Evolutionary conservation across 2,888 invertebrate species (phyloP).

Genomic region (Stomorhina lunata): DNA sequence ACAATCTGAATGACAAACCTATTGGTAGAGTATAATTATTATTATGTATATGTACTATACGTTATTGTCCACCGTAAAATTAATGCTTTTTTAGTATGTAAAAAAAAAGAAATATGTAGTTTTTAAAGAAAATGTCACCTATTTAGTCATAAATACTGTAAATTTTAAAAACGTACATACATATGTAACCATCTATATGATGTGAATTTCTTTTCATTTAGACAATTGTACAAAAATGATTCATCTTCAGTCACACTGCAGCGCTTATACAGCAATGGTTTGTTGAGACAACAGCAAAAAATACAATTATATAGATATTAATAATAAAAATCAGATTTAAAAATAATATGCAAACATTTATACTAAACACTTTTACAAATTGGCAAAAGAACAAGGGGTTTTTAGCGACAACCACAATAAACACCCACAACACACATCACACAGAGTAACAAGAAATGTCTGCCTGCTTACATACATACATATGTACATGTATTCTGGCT

Average conservation of each 20-base stretch:
- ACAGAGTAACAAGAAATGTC: background rate
- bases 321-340: slow-evolving; percentile 4
- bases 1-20: too few species aligned
- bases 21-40: too few species aligned
- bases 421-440: slow-evolving; percentile 36
- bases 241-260: slow-evolving; percentile 9
- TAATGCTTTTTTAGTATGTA: too few species aligned
- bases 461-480: background rate
- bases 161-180: background rate
- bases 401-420: slow-evolving; percentile 17
- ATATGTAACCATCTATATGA: background rate
- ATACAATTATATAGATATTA: slow-evolving; percentile 26
- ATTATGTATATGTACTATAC: too few species aligned
- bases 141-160: slow-evolving; percentile 29
- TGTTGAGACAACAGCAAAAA: slow-evolving; percentile 9
- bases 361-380: background rate
- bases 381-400: slow-evolving; percentile 51
- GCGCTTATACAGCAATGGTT: background rate
- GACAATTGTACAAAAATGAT: slow-evolving; percentile 28
- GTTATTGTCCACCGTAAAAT: too few species aligned
- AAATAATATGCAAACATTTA: background rate
- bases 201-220: background rate
- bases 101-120: background rate
- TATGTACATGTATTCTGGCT: background rate
- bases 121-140: slow-evolving; percentile 17